Evolutionary conservation across 2,888 invertebrate genomes (phyloP).

Genomic region (Hetaerina titia): DNA sequence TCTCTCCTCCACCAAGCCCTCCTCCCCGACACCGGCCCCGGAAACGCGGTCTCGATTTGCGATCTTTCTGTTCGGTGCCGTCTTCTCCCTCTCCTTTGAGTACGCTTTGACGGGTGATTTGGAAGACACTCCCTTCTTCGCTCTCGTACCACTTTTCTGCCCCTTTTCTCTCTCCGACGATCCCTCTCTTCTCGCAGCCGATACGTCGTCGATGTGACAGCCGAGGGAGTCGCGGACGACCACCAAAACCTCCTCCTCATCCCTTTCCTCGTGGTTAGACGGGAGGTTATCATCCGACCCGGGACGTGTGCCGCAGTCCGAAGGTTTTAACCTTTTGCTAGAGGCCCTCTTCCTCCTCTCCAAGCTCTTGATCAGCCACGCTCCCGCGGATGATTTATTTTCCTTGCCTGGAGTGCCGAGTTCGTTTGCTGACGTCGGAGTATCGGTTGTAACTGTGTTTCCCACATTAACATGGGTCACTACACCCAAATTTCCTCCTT

Average conservation of each 20-base stretch:
- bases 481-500: neutral
- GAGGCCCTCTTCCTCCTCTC: constrained; percentile 29
- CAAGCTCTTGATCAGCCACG: neutral
- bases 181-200: neutral
- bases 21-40: neutral
- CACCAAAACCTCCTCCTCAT: constrained; percentile 2
- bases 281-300: neutral
- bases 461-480: neutral
- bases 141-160: neutral
- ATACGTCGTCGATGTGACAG: neutral
- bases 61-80: constrained; percentile 19
- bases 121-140: neutral
- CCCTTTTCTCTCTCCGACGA: neutral
- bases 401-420: neutral
- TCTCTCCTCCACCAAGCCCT: neutral
- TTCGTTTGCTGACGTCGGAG: neutral
- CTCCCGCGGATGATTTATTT: neutral
- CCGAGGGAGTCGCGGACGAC: neutral
- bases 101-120: neutral
- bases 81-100: constrained; percentile 44
- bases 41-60: neutral
- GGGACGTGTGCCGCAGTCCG: neutral
- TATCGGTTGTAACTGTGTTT: neutral
- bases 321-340: neutral
- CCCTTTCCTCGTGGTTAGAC: neutral